These are phyloP conservation scores for Terebella lapidaria DNA, from an alignment of 2,888 invertebrate genomes.

Conservation along the genomic window DNA sequence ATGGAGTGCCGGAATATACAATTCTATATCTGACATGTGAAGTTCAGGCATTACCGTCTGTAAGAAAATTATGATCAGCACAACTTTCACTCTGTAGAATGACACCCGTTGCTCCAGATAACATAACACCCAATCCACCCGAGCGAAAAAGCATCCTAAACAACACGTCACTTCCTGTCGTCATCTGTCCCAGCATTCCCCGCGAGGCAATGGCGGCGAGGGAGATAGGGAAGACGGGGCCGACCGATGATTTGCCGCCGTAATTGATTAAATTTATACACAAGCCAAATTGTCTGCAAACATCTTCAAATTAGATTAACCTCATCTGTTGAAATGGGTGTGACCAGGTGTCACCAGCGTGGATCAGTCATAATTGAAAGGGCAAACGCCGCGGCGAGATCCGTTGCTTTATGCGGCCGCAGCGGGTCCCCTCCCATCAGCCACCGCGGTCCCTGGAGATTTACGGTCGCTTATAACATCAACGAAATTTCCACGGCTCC, in stretches of 20 bases:
- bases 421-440: background rate
- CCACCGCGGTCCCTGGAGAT: background rate
- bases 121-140: too few species aligned
- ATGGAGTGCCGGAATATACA: too few species aligned
- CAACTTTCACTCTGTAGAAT: too few species aligned
- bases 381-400: background rate
- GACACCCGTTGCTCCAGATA: too few species aligned
- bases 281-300: constrained; percentile 8
- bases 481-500: background rate
- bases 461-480: background rate
- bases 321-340: background rate
- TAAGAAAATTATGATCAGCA: too few species aligned
- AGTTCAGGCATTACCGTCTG: too few species aligned
- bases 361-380: background rate
- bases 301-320: constrained; percentile 9
- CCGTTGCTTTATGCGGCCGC: background rate
- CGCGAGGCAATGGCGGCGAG: too few species aligned
- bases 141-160: too few species aligned
- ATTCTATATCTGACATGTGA: too few species aligned
- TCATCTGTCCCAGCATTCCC: too few species aligned
- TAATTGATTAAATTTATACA: constrained; percentile 9
- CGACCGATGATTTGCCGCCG: constrained; percentile 1
- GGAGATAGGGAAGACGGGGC: background rate
- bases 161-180: too few species aligned
- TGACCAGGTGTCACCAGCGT: background rate